Base-by-base conservation (phyloP, 2,113 vertebrate genomes). In the Nicator chloris region DNA sequence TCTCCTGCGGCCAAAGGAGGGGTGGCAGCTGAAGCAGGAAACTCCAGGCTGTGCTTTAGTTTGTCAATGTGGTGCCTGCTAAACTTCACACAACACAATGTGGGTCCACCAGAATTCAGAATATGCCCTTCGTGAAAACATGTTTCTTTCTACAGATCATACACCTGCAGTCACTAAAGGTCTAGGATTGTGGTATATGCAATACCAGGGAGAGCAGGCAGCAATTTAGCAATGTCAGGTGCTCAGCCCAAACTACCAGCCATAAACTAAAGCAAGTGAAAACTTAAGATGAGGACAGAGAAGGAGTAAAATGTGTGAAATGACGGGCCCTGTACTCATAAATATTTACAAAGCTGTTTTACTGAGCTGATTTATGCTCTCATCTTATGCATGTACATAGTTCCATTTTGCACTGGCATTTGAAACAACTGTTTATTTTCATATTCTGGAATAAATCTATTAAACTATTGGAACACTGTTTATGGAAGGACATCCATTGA, bases 281-380 rank as follows among this genome's bases (percentile, higher is more conserved):
- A 88, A 86, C 61, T 90, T 53, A 83, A 73, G 42, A 64, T 40
- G 92, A 90, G 77, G 53, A 85, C 70, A 90, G 8, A 59, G 81
- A 65, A 90, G 77, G 37, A 96, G 49, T 42, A 64, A 44, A 56
- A 77, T 70, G 37, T 10, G 22, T 90, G 75, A 69, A 92, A 75
- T 51, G 31, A 73, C 50, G 63, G 78, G 61, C 45, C 51, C 30
- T 37, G 40, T 76, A 64, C 78, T 90, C 79, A 95, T 90, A 96
- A 96, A 96, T 95, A 92, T 96, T 94, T 95, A 83, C 42, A 59
- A 73, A 92, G 61, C 76, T 68, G 26, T 68, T 95, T 86, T 68
- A 33, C 23, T 54, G 91, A 85, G 78, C 45, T 86, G 78, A 97
- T 95, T 82, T 85, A 95, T 84, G 77, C 17, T 83, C 69, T 76